Conservation (phyloP, 2,113 vertebrate genomes). For the Odobenus rosmarus region DNA sequence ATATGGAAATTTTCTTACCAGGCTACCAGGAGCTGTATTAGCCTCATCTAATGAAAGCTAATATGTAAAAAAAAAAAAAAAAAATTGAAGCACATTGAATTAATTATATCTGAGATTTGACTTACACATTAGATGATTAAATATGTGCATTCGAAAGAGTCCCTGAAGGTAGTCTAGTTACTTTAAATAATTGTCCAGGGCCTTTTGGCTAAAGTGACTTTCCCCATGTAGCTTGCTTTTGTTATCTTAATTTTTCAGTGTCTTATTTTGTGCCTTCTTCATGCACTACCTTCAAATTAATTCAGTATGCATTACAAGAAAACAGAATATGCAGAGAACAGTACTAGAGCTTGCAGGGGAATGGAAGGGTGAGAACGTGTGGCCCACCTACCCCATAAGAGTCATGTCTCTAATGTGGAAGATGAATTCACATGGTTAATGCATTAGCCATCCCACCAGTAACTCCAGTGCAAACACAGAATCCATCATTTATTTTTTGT, state of each 20-base stretch:
- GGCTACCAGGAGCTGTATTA: background rate
- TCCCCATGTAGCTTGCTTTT: constrained; percentile 52
- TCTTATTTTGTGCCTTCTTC: constrained; percentile 51
- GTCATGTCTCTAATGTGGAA: background rate
- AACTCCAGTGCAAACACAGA: background rate
- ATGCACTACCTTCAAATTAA: background rate
- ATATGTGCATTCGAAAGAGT: constrained; percentile 67
- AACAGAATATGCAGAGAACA: background rate
- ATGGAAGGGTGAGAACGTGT: background rate
- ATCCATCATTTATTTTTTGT: background rate
- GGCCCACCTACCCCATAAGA: too few relatives aligned
- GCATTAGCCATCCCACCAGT: too few relatives aligned
- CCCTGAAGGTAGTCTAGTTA: constrained; percentile 69
- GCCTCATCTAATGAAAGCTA: constrained; percentile 45
- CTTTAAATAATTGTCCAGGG: constrained; percentile 79
- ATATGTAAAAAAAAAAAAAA: constrained; percentile 39
- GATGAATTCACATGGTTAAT: background rate
- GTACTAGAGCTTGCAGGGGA: background rate
- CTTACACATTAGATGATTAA: constrained; percentile 77
- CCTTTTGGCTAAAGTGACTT: constrained; percentile 76
- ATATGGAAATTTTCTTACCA: background rate
- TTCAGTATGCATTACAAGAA: background rate
- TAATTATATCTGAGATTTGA: constrained; percentile 79
- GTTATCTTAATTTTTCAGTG: constrained; percentile 71
- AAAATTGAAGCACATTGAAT: constrained; percentile 59